Evolutionary conservation across 2,113 vertebrate species (phyloP).

Genomic region (Gadus macrocephalus): DNA sequence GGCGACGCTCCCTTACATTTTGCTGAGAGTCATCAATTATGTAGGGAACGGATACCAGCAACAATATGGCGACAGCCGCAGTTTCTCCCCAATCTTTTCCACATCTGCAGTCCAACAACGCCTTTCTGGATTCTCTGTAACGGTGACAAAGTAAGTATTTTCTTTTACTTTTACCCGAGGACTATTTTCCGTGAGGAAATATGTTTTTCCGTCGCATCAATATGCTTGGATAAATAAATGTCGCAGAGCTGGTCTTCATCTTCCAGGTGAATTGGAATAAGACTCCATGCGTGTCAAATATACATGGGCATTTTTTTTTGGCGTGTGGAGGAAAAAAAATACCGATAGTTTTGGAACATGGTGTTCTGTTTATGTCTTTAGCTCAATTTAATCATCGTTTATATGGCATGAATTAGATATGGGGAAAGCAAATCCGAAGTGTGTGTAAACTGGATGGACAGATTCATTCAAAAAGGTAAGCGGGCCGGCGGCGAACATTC

Average conservation of each 20-base stretch:
- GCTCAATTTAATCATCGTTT: no score
- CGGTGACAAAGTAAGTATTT: slow-evolving; percentile 66
- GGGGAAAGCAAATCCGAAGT: no score
- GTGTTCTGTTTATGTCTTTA: no score
- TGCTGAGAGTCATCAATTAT: slow-evolving; percentile 79
- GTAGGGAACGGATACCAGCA: slow-evolving; percentile 73
- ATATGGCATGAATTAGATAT: no score
- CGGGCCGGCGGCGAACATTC: not conserved
- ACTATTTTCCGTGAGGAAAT: slow-evolving; percentile 18
- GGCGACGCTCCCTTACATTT: slow-evolving; percentile 73
- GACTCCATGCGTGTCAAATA: not conserved
- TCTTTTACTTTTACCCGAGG: not conserved
- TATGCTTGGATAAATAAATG: slow-evolving; percentile 65
- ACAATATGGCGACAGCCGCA: slow-evolving; percentile 90
- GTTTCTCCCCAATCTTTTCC: slow-evolving; percentile 77
- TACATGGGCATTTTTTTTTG: no score
- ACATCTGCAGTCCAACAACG: slow-evolving; percentile 78
- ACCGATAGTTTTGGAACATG: no score
- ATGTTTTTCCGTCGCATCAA: slow-evolving; percentile 27
- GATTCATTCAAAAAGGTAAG: slow-evolving; percentile 1
- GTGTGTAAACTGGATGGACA: slow-evolving; percentile 3
- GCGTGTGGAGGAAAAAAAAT: no score
- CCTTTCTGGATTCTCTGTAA: slow-evolving; percentile 72
- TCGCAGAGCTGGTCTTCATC: slow-evolving; percentile 74
- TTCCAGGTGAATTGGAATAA: slow-evolving; percentile 1